A percentile compares a stretch with the other conserved stretches of the same genome.
phyloP scores from a whole-genome alignment of 2,888 invertebrate genomes.

The Osmoderma eremita region DNA sequence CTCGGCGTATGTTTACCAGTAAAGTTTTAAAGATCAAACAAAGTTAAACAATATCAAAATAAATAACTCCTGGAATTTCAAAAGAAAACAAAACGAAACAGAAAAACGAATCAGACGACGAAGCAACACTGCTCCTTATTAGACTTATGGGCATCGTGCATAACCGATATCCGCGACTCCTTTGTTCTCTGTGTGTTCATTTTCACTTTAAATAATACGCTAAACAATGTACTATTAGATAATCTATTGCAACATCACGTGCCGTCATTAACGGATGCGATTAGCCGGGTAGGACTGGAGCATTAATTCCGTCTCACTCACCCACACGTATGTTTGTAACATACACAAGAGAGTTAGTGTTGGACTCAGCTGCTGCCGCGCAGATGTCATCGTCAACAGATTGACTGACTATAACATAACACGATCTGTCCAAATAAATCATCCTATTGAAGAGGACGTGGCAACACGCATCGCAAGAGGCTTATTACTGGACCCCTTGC shows the following conservation, averaged over 20 bases:
- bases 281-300: not conserved
- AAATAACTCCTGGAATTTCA: conserved; percentile 17
- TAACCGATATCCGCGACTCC: conserved; percentile 13
- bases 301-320: not conserved
- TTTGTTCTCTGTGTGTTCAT: conserved; percentile 27
- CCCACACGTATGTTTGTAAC: not conserved
- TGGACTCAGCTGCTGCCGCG: conserved; percentile 44
- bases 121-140: not conserved
- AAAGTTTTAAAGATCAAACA: conserved; percentile 29
- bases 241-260: conserved; percentile 26
- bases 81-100: conserved; percentile 11
- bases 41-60: conserved; percentile 21
- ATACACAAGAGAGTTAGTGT: not conserved
- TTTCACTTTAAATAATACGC: conserved; percentile 24
- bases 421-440: conserved; percentile 55
- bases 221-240: conserved; percentile 33
- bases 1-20: conserved; percentile 4
- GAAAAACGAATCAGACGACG: no score
- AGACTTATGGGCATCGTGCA: conserved; percentile 20
- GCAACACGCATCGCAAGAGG: conserved; percentile 46
- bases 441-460: conserved; percentile 52
- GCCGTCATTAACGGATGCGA: conserved; percentile 9
- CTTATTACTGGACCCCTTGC: conserved; percentile 44
- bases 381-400: conserved; percentile 51
- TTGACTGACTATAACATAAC: conserved; percentile 52